Evolutionary conservation across 2,113 vertebrate genomes (phyloP), one percentile per base, ranked within the genome.

Genomic region (Serinus canaria): DNA sequence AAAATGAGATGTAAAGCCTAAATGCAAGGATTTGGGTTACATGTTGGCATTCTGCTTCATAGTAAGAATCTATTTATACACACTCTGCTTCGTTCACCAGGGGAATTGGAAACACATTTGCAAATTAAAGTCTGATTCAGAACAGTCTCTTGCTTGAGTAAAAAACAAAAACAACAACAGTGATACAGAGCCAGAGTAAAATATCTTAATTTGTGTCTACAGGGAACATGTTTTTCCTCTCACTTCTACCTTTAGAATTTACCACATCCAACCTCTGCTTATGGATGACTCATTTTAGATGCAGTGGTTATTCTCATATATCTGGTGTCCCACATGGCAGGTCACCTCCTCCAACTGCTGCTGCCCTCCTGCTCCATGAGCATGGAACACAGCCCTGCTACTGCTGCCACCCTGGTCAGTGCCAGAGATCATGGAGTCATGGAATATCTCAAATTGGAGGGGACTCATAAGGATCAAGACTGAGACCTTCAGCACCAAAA

Each of bases 91-190:
- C 35, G 35, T 55, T 93, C 82, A 96, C 75, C 56, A 52, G 72
- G 41, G 68, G 79, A 92, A 94, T 56, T 93, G 75, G 79, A 96
- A 96, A 88, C 72, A 90, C 59, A 81, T 88, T 93, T 7, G 4
- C 83, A 94, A 94, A 96, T 95, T 93, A 90, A 88, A 96, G 76
- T 86, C 90, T 92, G 95, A 96, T 66, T 94, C 87, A 87, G 79
- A 95, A 94, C 75, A 73, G 73, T 47, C 70, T 92, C 85, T 88
- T 83, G 50, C 86, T 94, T 15, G 23, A 93, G 59, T 37, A 2
- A 87, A 95, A 94, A 91, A 75, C 76, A 89, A 92, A 91, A 92
- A 43, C 63, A 91, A 92, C 47, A 87, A 72, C 53, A 75, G 41
- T 43, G 58, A 94, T 46, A 91, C 68, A 85, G 82, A 97, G 85